A percentile compares a stretch with the other conserved stretches of the same genome.
Evolutionary conservation across 1,140 invertebrate genomes (phyloP).

Genomic region (Sesamia nonagrioides): DNA sequence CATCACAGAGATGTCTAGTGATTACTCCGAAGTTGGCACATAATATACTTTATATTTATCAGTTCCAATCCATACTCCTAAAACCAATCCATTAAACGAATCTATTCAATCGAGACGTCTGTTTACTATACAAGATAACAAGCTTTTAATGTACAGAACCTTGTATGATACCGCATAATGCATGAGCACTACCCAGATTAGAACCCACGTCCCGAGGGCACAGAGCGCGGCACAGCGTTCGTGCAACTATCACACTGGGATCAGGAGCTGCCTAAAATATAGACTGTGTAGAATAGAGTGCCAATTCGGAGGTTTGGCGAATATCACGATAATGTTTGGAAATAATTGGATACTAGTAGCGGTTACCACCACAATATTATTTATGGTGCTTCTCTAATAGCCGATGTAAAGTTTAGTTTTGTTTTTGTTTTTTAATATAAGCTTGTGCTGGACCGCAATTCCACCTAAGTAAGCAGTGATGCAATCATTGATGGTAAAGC

Average conservation of each 20-base stretch:
- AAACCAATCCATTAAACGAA: constrained; percentile 10
- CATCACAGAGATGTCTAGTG: no score
- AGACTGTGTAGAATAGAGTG: neutral
- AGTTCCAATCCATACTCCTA: neutral
- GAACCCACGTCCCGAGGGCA: constrained; percentile 39
- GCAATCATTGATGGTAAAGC: no score
- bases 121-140: constrained; percentile 32
- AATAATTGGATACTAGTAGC: constrained; percentile 28
- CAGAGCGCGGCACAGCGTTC: neutral
- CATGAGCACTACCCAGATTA: constrained; percentile 47
- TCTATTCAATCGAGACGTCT: constrained; percentile 21
- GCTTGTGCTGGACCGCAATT: no score
- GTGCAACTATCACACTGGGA: constrained; percentile 4
- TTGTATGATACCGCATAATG: constrained; percentile 17
- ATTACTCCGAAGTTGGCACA: neutral
- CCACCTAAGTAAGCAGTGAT: no score
- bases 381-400: constrained; percentile 32
- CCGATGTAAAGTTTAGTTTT: neutral
- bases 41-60: neutral
- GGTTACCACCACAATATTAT: neutral
- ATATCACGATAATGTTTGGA: constrained; percentile 31
- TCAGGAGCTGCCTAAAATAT: constrained; percentile 31
- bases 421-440: no score
- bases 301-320: constrained; percentile 37
- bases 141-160: constrained; percentile 28